Conservation (phyloP, 2,113 vertebrate species). For the Cavia aperea region DNA sequence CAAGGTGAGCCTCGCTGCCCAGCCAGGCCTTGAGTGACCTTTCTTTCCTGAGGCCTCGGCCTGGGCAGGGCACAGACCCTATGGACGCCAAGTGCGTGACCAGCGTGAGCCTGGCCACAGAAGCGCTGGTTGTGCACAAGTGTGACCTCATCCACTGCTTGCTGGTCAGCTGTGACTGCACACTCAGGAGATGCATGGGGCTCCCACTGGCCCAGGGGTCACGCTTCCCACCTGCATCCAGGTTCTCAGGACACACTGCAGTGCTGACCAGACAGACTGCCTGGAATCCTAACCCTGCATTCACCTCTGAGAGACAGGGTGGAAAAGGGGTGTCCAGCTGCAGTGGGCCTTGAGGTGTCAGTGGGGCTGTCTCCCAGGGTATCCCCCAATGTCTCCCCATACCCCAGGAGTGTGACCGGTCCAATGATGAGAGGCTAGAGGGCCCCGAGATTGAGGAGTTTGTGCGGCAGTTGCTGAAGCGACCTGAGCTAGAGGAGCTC, state of each 20-base stretch:
- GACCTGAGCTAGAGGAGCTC: slow-evolving; percentile 89
- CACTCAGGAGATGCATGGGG: no score
- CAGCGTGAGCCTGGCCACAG: neutral
- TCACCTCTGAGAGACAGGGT: neutral
- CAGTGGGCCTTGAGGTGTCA: neutral
- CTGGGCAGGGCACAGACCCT: neutral
- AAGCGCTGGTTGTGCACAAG: neutral
- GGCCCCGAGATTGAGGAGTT: slow-evolving; percentile 92
- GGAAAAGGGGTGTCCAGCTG: neutral
- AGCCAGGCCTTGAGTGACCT: neutral
- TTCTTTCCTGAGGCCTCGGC: neutral
- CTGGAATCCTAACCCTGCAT: neutral
- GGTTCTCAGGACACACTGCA: neutral
- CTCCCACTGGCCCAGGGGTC: neutral
- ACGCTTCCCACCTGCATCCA: neutral
- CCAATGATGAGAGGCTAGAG: slow-evolving; percentile 84
- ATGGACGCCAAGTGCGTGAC: neutral
- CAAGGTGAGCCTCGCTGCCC: slow-evolving; percentile 78
- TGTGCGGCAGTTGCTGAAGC: slow-evolving; percentile 86
- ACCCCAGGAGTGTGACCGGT: slow-evolving; percentile 88
- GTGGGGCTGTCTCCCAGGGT: neutral
- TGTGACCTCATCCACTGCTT: neutral
- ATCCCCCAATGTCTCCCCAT: neutral
- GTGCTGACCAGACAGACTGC: neutral
- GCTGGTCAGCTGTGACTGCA: neutral